Base-by-base conservation (phyloP, 2,797 vertebrate species). In the Enteromius argenteus region DNA sequence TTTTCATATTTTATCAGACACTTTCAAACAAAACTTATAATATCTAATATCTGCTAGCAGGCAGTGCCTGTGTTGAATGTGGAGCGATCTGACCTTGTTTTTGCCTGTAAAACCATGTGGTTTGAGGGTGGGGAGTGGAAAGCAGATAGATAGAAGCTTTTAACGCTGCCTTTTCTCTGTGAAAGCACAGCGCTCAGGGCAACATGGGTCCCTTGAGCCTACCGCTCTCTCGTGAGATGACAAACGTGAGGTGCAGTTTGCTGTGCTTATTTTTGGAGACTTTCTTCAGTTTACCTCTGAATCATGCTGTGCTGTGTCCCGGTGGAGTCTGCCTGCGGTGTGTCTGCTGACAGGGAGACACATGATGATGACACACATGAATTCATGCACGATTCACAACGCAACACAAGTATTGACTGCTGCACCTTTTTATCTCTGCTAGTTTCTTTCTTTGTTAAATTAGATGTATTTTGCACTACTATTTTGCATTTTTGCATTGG, bases 241-340 rank as follows among this genome's bases (percentile, higher is more conserved):
- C 42, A 23, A 53, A 75, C 44, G 23, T 4, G 8, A 23, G 27
- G 76, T 44, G 49, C 62, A 30, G 62, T 76, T 39, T 69, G 51
- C 23, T 53, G 44, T 80, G 84, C 83, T 85, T 87, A 71, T 86
- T 85, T 80, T 87, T 58, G 27, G 27, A 56, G 39, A 5, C 44
- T 69, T 71, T 84, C 44, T 76, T 80, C 64, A 77, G 35, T 79
- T 51, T 82, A 53, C 49, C 62, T 83, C 51, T 2, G 49, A 72
- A 71, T 71, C 60, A 80, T 72, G 23, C 32, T 85, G 49, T 62
- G 37, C 11, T 6, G 42, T 62, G 23, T 69, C 80, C 53, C 21
- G 8, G 62, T 66, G 53, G 62, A 83, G 49, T 23, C 23, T 46
- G 27, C 9, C 23, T 46, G 27, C 9, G 21, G 1, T 42, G 69